phyloP scores from a whole-genome alignment of 2,888 invertebrate species.

The Abrostola triplasia region DNA sequence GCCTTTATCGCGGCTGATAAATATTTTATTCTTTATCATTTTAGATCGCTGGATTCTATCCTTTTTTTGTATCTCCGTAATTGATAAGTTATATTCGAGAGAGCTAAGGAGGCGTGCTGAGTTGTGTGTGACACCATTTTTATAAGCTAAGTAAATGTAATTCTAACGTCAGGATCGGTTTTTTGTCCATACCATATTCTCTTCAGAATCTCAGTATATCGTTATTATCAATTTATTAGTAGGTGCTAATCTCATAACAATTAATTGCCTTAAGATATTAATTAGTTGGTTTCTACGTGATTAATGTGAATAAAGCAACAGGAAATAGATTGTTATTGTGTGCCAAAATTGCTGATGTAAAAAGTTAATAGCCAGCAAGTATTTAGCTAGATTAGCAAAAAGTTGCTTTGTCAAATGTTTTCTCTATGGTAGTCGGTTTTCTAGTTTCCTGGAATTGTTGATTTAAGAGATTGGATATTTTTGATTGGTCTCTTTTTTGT shows the following conservation, averaged over 20 bases:
- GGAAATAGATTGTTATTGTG: constrained; percentile 36
- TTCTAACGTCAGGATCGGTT: too few species aligned
- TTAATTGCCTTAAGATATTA: constrained; percentile 7
- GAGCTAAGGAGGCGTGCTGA: too few species aligned
- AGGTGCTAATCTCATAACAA: neutral
- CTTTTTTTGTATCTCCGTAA: too few species aligned
- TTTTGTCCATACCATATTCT: too few species aligned
- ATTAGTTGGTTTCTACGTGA: constrained; percentile 21
- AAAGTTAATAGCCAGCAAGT: constrained; percentile 19
- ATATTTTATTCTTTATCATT: too few species aligned
- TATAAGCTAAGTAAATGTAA: too few species aligned
- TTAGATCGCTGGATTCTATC: too few species aligned
- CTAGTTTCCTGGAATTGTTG: constrained; percentile 19
- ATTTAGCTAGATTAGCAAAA: constrained; percentile 31
- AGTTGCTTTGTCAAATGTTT: constrained; percentile 19
- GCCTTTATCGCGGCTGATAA: too few species aligned
- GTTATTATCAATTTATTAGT: too few species aligned
- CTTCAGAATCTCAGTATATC: too few species aligned
- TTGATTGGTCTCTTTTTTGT: neutral
- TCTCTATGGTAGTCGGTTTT: constrained; percentile 12
- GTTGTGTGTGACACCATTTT: too few species aligned
- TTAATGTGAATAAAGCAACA: constrained; percentile 24
- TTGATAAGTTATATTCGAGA: too few species aligned
- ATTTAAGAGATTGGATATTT: neutral
- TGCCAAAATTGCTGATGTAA: constrained; percentile 28